Base-by-base conservation (phyloP, 2,797 vertebrate genomes). In the Cyprinella venusta region DNA sequence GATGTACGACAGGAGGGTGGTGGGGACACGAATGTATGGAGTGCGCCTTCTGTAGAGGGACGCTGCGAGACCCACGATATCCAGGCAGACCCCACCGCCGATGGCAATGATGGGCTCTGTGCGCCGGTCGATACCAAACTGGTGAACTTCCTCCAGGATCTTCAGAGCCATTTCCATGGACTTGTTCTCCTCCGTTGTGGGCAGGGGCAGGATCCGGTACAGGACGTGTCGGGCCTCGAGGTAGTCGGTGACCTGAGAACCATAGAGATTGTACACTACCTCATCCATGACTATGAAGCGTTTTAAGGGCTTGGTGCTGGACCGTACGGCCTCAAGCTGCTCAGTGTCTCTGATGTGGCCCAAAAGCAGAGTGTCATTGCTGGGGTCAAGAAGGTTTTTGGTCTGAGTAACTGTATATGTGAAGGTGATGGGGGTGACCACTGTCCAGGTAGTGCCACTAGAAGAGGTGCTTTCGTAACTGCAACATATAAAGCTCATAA, bases 21-120 rank as follows among this genome's bases (percentile, higher is more conserved):
- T 96, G 2, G 96, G 96, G 30, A 96, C 93, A 0, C 95, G 92
- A 38, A 96, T 95, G 89, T 96, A 96, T 19, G 95, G 95, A 0
- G 95, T 96, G 18, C 94, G 94, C 69, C 95, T 92, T 30, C 95
- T 88, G 72, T 95, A 96, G 64, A 96, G 95, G 0, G 95, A 96
- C 0, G 95, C 95, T 0, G 95, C 95, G 0, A 96, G 88, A 3
- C 95, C 95, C 0, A 96, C 95, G 1, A 95, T 94, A 84, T 96
- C 96, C 84, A 96, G 88, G 84, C 96, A 96, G 50, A 96, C 94
- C 0, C 95, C 95, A 2, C 95, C 95, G 2, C 95, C 95, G 0
- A 96, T 94, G 61, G 94, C 95, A 0, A 96, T 95, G 87, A 97
- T 94, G 24, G 95, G 96, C 85, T 96, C 95, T 0, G 90, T 94